phyloP scores from a whole-genome alignment of 2,797 vertebrate genomes.

The Mergus octosetaceus region DNA sequence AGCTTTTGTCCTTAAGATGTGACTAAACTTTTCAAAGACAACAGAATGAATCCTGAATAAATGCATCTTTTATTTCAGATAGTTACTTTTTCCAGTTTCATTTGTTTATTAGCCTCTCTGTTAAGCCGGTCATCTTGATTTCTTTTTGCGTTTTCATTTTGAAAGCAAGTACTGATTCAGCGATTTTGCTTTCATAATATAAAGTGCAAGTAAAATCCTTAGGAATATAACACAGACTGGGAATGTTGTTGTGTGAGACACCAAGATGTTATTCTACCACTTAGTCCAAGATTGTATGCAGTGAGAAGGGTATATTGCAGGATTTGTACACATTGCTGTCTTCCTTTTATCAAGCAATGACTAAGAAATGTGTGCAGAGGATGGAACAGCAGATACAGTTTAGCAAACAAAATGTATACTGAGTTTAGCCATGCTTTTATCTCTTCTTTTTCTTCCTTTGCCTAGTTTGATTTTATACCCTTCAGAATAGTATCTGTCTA shows the following conservation, averaged over 20 bases:
- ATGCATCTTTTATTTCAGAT: neutral
- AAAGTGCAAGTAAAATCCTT: neutral
- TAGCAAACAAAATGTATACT: neutral
- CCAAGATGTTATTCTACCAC: neutral
- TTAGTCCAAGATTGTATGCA: neutral
- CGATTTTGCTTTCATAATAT: neutral
- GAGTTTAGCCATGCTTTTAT: neutral
- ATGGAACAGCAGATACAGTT: constrained; percentile 15
- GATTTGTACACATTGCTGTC: neutral
- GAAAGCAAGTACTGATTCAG: neutral
- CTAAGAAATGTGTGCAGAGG: neutral
- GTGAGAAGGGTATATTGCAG: neutral
- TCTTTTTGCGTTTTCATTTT: neutral
- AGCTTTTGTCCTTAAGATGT: neutral
- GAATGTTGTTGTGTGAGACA: neutral
- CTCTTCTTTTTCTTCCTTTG: neutral
- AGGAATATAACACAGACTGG: neutral
- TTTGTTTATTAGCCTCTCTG: neutral
- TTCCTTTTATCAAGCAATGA: neutral
- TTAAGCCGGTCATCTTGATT: neutral
- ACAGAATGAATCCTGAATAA: neutral
- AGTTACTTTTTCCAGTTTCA: neutral
- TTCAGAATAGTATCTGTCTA: neutral
- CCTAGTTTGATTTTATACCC: constrained; percentile 19
- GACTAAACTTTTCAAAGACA: neutral